Conservation (phyloP, 2,797 vertebrate genomes). For the Cichlasoma orientale region DNA sequence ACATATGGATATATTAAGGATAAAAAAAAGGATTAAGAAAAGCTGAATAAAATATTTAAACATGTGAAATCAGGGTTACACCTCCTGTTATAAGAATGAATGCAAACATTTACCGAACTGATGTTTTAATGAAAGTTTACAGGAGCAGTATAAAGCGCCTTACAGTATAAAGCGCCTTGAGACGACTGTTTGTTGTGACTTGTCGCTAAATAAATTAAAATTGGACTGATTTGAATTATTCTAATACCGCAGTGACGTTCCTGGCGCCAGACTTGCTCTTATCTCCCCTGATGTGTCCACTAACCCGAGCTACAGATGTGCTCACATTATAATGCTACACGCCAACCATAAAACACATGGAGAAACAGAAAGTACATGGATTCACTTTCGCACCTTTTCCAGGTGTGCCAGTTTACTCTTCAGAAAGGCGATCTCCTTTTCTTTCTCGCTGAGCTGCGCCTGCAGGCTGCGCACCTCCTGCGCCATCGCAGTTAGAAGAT, state of each 20-base stretch:
- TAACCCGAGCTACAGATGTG: fast-evolving
- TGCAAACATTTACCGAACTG: fast-evolving
- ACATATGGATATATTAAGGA: neutral
- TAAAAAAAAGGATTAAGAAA: neutral
- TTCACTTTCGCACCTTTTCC: slow-evolving; percentile 66
- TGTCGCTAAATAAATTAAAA: no score
- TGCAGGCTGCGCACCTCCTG: slow-evolving; percentile 68
- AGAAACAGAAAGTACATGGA: neutral
- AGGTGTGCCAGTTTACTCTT: slow-evolving; percentile 71
- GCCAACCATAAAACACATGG: neutral
- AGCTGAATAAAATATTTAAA: neutral
- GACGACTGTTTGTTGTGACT: no score
- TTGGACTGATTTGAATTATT: no score
- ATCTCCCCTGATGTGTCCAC: neutral
- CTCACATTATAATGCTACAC: fast-evolving
- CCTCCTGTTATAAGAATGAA: neutral
- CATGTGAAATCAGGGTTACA: neutral
- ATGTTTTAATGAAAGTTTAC: no score
- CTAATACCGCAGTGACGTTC: fast-evolving
- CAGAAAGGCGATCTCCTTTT: slow-evolving; percentile 72
- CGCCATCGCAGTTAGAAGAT: slow-evolving; percentile 56
- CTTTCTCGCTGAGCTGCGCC: slow-evolving; percentile 72
- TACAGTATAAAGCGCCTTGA: no score
- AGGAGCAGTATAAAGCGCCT: no score
- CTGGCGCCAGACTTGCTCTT: no score